phyloP scores from a whole-genome alignment of 1,140 invertebrate genomes.

The Aphidius gifuensis region DNA sequence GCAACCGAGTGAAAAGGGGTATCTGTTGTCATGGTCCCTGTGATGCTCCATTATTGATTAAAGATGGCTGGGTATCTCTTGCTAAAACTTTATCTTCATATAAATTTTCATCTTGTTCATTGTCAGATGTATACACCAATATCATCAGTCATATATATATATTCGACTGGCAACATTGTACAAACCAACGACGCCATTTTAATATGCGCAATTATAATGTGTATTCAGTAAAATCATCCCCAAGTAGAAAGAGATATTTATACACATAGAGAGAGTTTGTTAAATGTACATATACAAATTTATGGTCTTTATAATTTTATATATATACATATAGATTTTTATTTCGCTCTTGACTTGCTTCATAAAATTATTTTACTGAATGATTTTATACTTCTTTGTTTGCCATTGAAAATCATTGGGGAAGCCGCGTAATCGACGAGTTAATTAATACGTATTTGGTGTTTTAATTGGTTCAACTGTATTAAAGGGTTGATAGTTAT shows the following conservation, averaged over 20 bases:
- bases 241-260: neutral
- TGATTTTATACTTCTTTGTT: conserved; percentile 42
- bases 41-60: conserved; percentile 56
- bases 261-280: too few species aligned
- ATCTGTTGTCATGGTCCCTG: conserved; percentile 56
- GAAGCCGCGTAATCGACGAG: conserved; percentile 50
- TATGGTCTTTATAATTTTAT: too few species aligned
- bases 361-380: too few species aligned
- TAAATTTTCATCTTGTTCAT: too few species aligned
- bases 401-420: conserved; percentile 42
- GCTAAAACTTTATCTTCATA: conserved; percentile 5
- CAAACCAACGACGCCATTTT: conserved; percentile 49
- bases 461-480: conserved; percentile 43
- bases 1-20: conserved; percentile 43
- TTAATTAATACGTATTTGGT: conserved; percentile 51
- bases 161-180: conserved; percentile 21
- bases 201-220: conserved; percentile 56
- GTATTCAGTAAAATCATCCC: conserved; percentile 33
- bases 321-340: too few species aligned
- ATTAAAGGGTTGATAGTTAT: too few species aligned
- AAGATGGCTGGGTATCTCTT: conserved; percentile 49
- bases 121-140: too few species aligned
- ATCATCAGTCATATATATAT: neutral
- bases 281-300: too few species aligned
- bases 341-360: too few species aligned